A percentile compares a stretch with the other conserved stretches of the same genome.
phyloP scores from a whole-genome alignment of 2,888 invertebrate genomes.

The Yponomeuta malinellus region DNA sequence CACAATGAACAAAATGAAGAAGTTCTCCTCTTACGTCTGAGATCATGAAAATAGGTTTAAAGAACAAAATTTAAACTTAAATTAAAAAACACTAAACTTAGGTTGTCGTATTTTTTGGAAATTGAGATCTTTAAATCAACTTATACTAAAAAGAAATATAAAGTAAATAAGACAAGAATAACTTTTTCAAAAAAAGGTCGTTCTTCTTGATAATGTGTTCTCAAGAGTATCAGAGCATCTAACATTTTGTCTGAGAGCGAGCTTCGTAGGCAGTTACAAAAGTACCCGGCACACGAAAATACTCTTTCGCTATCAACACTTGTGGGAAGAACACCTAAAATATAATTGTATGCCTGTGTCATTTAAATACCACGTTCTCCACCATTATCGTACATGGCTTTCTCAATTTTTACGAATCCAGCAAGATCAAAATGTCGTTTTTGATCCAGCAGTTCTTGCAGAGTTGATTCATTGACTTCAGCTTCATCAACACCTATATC shows the following conservation, averaged over 20 bases:
- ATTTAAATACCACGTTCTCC: no score
- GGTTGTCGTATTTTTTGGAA: background rate
- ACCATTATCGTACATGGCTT: no score
- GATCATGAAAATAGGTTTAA: conserved; percentile 6
- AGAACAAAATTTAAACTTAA: conserved; percentile 1
- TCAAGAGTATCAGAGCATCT: conserved; percentile 15
- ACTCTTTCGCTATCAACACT: conserved; percentile 14
- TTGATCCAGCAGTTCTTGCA: no score
- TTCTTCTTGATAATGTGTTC: conserved; percentile 11
- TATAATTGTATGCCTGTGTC: no score
- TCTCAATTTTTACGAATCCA: no score
- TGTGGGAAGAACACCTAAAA: background rate
- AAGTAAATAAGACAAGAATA: background rate
- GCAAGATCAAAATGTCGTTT: no score
- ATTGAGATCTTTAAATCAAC: background rate
- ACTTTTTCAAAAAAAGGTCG: background rate
- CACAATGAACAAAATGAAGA: background rate
- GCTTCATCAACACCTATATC: no score
- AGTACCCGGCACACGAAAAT: conserved; percentile 12
- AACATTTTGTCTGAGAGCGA: background rate
- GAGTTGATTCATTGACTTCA: no score
- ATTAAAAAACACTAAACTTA: background rate
- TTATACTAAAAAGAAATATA: background rate
- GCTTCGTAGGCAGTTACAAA: conserved; percentile 10
- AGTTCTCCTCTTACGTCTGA: background rate